Evolutionary conservation across 2,888 invertebrate species (phyloP).

Genomic region (Apamea anceps): DNA sequence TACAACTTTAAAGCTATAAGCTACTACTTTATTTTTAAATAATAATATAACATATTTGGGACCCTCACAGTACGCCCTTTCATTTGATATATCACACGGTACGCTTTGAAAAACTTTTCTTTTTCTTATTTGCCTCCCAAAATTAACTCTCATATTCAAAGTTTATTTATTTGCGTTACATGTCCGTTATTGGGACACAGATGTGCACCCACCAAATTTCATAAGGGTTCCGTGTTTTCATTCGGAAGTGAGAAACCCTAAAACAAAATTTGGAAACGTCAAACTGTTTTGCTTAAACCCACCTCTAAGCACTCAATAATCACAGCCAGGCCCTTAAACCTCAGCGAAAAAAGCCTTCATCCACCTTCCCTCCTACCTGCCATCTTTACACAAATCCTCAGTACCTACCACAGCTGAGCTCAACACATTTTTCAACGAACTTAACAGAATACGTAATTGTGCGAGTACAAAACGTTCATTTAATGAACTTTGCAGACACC

Average conservation of each 20-base stretch:
- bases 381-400: background rate
- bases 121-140: no score
- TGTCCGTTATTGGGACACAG: background rate
- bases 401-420: conserved; percentile 1
- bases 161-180: background rate
- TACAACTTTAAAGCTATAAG: no score
- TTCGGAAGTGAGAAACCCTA: background rate
- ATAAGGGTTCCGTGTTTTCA: background rate
- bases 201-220: background rate
- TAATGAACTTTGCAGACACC: conserved; percentile 67
- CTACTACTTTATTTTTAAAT: no score
- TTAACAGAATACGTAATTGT: conserved; percentile 61
- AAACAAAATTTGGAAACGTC: background rate
- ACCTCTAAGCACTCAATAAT: background rate
- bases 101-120: no score
- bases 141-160: no score
- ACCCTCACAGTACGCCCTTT: no score
- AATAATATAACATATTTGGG: no score
- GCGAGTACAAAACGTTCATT: conserved; percentile 54
- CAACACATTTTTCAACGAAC: conserved; percentile 60
- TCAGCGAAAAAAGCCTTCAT: background rate
- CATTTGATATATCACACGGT: no score
- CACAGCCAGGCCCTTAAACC: background rate
- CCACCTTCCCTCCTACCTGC: no score
- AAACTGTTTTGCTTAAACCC: background rate